Evolutionary conservation across 2,113 vertebrate species (phyloP).

Genomic region (Clarias batrachus): DNA sequence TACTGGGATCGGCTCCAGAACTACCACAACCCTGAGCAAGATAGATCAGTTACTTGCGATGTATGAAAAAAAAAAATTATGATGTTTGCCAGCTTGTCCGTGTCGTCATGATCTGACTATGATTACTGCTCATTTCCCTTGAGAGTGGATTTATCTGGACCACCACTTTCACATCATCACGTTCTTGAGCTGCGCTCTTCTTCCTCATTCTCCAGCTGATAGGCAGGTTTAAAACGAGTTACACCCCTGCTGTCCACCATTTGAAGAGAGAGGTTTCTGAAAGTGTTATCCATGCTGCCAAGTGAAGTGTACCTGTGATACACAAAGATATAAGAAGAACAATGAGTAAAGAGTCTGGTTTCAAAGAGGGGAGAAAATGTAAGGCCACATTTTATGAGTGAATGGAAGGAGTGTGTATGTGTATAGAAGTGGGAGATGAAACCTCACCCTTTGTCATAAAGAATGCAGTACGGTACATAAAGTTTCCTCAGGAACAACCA

Average conservation of each 20-base stretch:
- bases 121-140: not conserved
- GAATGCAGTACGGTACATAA: constrained; percentile 90
- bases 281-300: constrained; percentile 87
- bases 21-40: not conserved
- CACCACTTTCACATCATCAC: constrained; percentile 57
- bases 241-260: constrained; percentile 70
- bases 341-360: not conserved
- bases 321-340: not conserved
- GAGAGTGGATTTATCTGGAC: not conserved
- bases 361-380: too few relatives aligned
- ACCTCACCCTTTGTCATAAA: constrained; percentile 92
- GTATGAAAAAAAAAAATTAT: not conserved
- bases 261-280: constrained; percentile 78
- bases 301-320: constrained; percentile 87
- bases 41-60: not conserved
- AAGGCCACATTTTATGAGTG: not conserved
- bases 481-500: constrained; percentile 90
- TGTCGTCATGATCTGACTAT: not conserved
- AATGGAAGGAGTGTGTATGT: not conserved
- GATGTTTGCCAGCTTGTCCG: not conserved
- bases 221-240: constrained; percentile 80
- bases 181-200: constrained; percentile 85
- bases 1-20: not conserved
- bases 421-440: not conserved
- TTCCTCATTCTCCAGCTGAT: constrained; percentile 85